Evolutionary conservation across 2,888 invertebrate genomes (phyloP).

Genomic region (Allygus modestus): DNA sequence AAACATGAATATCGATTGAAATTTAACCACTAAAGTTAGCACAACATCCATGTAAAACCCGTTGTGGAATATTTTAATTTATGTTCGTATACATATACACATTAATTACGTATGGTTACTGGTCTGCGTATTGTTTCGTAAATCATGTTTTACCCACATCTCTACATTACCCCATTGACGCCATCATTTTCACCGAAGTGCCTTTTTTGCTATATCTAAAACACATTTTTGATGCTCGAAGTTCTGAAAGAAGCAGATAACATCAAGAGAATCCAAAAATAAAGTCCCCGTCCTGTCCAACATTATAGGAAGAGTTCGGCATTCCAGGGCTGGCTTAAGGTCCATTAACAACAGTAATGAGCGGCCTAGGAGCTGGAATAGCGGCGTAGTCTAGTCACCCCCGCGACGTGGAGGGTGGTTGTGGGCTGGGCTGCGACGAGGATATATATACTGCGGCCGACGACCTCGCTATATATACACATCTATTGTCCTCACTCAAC

Average conservation of each 20-base stretch:
- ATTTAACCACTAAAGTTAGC: no score
- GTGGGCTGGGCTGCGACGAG: background rate
- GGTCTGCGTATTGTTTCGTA: no score
- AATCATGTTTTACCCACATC: no score
- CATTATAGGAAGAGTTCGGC: background rate
- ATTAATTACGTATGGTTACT: no score
- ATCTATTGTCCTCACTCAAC: background rate
- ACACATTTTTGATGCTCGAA: background rate
- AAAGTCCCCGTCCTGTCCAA: background rate
- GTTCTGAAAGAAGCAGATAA: background rate
- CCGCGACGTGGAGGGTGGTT: background rate
- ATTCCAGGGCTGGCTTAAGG: background rate
- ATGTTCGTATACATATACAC: no score
- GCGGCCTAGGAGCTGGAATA: background rate
- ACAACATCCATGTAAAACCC: no score
- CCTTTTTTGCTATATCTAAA: no score
- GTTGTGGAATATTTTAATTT: no score
- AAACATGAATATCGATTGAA: no score
- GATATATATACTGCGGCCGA: background rate
- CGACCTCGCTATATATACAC: background rate
- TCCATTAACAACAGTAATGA: conserved; percentile 27
- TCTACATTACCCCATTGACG: no score
- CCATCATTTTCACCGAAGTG: no score
- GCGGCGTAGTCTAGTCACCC: background rate
- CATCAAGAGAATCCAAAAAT: background rate